Evolutionary conservation across 2,113 vertebrate genomes (phyloP).

Genomic region (Shinisaurus crocodilurus): DNA sequence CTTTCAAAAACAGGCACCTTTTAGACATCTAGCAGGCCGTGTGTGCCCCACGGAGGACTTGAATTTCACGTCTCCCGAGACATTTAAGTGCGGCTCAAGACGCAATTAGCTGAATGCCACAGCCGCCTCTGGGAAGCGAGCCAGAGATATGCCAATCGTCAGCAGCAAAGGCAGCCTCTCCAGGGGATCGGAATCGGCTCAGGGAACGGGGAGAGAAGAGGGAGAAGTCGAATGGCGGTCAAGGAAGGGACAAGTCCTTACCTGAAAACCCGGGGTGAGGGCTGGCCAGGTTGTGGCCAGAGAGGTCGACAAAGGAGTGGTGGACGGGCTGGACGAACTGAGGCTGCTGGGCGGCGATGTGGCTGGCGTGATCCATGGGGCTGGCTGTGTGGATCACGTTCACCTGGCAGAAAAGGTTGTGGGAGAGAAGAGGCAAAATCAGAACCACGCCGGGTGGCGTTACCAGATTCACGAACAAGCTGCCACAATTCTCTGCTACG

Average conservation of each 20-base stretch:
- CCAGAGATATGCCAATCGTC: neutral
- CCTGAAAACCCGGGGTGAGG: slow-evolving; percentile 91
- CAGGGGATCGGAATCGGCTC: neutral
- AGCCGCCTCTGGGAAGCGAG: neutral
- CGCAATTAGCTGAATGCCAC: accelerated
- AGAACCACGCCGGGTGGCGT: neutral
- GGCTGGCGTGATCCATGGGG: slow-evolving; percentile 88
- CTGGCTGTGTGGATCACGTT: slow-evolving; percentile 95
- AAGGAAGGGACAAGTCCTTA: slow-evolving; percentile 60
- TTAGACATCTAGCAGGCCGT: neutral
- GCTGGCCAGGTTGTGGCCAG: slow-evolving; percentile 93
- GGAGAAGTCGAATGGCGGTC: neutral
- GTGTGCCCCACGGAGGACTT: neutral
- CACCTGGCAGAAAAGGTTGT: slow-evolving; percentile 77
- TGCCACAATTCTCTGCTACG: neutral
- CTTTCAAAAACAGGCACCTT: accelerated
- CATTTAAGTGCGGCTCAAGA: neutral
- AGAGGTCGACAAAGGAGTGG: slow-evolving; percentile 92
- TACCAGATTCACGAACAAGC: neutral
- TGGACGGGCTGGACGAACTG: slow-evolving; percentile 94
- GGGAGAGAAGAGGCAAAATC: neutral
- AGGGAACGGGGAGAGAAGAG: neutral
- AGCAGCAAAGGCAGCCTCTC: neutral
- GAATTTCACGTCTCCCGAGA: neutral
- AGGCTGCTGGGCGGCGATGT: slow-evolving; percentile 87